Evolutionary conservation across 2,797 vertebrate species (phyloP), one percentile per base, ranked within the genome.

Genomic region (Molossus alvarezi): DNA sequence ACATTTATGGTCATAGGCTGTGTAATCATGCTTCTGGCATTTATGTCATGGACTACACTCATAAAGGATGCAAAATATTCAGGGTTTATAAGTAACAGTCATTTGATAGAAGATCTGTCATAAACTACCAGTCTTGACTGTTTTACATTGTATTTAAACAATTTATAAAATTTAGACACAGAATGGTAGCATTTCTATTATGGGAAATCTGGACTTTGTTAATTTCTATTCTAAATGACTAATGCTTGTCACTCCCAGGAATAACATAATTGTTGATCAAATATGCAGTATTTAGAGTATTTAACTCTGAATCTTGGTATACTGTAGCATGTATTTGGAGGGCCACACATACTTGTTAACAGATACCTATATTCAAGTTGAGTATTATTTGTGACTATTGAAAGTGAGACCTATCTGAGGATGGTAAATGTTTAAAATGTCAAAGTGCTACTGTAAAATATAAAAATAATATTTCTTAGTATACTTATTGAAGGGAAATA

Each of bases 11-110:
- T 53, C 84, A 8, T 65, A n/a, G 90, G 6, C 27, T n/a, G 8
- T 94, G 48, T 93, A 48, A 83, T 33, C 64, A 67, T 97, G 88
- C n/a, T 96, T 57, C 33, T 86, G 14, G 58, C 45, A 1, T 90
- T 69, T 65, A 71, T 96, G 2, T 11, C 64, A 87, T 76, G 13
- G 71, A 86, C 4, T 64, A 5, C 17, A 77, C 0, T 81, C 53
- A 86, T 86, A 90, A 96, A 79, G 60, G 71, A 57, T 91, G 48
- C 37, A 81, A 23, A 87, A 14, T 88, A 84, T 33, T n/a, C 17
- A 88, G 73, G 23, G 29, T n/a, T 79, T 82, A 58, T 79, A 88
- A 93, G 75, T 80, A 90, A 77, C 27, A 75, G 5, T 88, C 41
- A 41, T 0, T 65, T 71, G 77, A 33, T 79, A 67, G 51, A 85